These are phyloP conservation scores for Mustela lutreola DNA, from an alignment of 2,113 vertebrate species.

Conservation along the genomic window DNA sequence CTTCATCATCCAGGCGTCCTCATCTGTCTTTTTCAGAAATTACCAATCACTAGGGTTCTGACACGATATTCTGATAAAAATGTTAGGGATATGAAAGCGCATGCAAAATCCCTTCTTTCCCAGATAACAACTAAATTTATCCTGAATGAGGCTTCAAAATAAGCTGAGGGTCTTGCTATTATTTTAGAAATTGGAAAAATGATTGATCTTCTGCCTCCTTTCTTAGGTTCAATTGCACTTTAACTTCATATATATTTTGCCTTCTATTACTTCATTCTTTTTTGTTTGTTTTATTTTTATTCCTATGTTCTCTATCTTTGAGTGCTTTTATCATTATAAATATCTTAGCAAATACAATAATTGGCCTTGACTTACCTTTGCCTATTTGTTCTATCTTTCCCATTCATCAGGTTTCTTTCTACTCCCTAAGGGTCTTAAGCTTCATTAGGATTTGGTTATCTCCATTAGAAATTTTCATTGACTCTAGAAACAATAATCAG, in stretches of 20 bases:
- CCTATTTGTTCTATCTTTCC: background rate
- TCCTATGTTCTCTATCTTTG: background rate
- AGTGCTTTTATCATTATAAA: background rate
- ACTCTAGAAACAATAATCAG: background rate
- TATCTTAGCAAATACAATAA: background rate
- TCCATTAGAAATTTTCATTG: background rate
- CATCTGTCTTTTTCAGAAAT: background rate
- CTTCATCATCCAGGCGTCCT: background rate
- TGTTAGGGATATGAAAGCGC: background rate
- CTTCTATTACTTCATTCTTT: background rate
- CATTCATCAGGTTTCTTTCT: background rate
- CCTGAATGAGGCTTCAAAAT: background rate
- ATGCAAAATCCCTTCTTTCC: background rate
- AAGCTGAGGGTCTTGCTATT: background rate
- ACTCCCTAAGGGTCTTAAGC: background rate
- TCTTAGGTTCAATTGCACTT: background rate
- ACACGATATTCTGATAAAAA: background rate
- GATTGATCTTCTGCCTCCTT: background rate
- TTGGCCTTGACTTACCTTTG: background rate
- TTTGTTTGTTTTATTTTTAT: background rate
- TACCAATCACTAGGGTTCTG: background rate
- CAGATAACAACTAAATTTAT: background rate
- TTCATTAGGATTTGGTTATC: background rate
- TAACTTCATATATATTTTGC: background rate
- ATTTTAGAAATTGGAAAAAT: slow-evolving; percentile 38